Percentiles rank a stretch among this genome's conserved stretches.
Conservation (phyloP, 2,888 invertebrate genomes). For the Herminia tarsipennalis region DNA sequence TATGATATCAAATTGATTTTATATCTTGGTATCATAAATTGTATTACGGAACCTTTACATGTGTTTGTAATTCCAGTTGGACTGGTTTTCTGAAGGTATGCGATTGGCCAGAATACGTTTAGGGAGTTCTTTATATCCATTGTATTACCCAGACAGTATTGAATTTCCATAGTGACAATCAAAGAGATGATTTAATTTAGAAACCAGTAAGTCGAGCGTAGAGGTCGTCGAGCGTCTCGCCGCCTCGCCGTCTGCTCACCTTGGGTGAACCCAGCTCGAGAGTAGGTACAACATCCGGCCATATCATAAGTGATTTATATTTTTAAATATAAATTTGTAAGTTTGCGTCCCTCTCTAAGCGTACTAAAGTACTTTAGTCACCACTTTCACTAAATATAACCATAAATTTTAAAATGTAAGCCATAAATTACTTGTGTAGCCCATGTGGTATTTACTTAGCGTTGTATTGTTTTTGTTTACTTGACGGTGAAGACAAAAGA, state of each 20-base stretch:
- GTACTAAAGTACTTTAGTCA: slow-evolving; percentile 40
- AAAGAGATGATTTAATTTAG: slow-evolving; percentile 72
- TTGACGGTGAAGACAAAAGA: too few relatives aligned
- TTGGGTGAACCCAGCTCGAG: slow-evolving; percentile 64
- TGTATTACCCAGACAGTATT: slow-evolving; percentile 70
- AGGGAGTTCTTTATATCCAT: slow-evolving; percentile 45
- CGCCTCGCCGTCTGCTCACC: slow-evolving; percentile 81
- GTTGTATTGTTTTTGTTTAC: too few relatives aligned
- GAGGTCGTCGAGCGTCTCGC: slow-evolving; percentile 68
- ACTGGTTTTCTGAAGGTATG: slow-evolving; percentile 26
- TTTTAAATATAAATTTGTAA: slow-evolving; percentile 51
- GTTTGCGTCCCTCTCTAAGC: slow-evolving; percentile 42
- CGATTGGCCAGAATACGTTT: too few relatives aligned
- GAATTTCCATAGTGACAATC: slow-evolving; percentile 67
- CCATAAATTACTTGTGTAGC: neutral
- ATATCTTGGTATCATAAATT: neutral
- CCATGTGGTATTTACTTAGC: neutral
- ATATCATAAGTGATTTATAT: slow-evolving; percentile 56
- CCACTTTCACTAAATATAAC: slow-evolving; percentile 61
- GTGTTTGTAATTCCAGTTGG: slow-evolving; percentile 16
- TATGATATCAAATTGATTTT: too few relatives aligned
- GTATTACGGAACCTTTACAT: slow-evolving; percentile 19
- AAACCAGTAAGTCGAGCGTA: slow-evolving; percentile 71
- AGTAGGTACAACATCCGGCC: slow-evolving; percentile 64
- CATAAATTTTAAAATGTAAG: neutral